phyloP scores from a whole-genome alignment of 2,888 invertebrate genomes.

The Pachydiplax longipennis region DNA sequence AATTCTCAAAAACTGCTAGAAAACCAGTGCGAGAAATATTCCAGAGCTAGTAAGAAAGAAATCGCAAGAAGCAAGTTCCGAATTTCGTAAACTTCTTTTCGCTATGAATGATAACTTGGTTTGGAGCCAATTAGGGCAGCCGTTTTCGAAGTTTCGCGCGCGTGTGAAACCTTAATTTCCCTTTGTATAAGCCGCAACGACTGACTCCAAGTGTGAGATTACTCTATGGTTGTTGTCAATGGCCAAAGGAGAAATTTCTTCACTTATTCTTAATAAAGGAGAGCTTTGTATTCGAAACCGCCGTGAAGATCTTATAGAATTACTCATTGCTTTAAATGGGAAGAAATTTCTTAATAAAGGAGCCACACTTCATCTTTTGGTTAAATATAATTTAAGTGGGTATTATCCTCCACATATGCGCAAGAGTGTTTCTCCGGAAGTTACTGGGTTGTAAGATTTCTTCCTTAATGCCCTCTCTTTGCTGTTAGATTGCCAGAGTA shows the following conservation, averaged over 20 bases:
- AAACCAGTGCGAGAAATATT: not conserved
- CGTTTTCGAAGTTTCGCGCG: not conserved
- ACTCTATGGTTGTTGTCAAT: not conserved
- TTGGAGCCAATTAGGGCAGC: not conserved
- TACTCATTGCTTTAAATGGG: too few relatives aligned
- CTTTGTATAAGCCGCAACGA: not conserved
- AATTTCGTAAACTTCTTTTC: not conserved
- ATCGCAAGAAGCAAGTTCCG: not conserved
- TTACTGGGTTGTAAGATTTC: too few relatives aligned
- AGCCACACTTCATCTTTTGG: too few relatives aligned
- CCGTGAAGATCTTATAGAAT: too few relatives aligned
- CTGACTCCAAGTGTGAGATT: not conserved
- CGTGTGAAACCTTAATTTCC: not conserved
- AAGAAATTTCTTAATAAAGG: too few relatives aligned
- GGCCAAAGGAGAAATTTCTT: not conserved
- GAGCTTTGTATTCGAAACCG: too few relatives aligned
- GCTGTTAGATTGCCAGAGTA: too few relatives aligned
- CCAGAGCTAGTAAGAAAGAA: not conserved
- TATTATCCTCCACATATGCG: too few relatives aligned
- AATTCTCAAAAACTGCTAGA: too few relatives aligned
- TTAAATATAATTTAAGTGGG: too few relatives aligned
- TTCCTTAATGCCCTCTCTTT: too few relatives aligned
- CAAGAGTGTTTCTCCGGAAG: too few relatives aligned
- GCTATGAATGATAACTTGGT: not conserved
- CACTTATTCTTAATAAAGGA: not conserved